phyloP scores from a whole-genome alignment of 2,797 vertebrate genomes.

The Sorex maritimensis region DNA sequence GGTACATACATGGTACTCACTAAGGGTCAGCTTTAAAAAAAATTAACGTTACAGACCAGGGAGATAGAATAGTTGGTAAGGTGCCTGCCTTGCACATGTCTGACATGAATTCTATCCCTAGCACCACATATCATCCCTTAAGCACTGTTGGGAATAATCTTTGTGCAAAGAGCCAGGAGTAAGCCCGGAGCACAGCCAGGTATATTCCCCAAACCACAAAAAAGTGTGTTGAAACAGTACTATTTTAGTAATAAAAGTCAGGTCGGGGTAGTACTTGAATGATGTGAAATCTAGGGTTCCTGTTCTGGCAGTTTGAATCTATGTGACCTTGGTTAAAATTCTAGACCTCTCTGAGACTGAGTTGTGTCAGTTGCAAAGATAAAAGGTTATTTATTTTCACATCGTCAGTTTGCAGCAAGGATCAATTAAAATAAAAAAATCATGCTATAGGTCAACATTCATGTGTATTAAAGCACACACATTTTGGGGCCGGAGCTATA shows the following conservation, averaged over 20 bases:
- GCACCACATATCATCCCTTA: no score
- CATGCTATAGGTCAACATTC: neutral
- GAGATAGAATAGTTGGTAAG: no score
- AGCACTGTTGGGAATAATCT: no score
- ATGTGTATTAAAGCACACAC: neutral
- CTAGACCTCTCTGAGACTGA: neutral
- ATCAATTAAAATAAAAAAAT: conserved; percentile 3
- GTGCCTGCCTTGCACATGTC: no score
- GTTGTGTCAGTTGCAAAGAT: conserved; percentile 8
- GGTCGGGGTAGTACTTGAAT: neutral
- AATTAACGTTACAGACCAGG: neutral
- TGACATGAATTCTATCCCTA: no score
- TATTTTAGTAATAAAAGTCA: neutral
- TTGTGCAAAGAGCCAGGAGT: no score
- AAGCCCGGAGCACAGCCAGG: no score
- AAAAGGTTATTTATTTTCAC: neutral
- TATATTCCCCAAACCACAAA: neutral
- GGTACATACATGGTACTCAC: neutral
- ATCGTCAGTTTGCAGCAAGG: neutral
- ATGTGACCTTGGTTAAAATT: neutral
- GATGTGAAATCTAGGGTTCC: neutral
- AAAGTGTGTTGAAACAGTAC: neutral
- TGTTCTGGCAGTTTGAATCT: neutral
- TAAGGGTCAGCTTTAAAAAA: neutral
- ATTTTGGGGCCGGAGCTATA: neutral